Evolutionary conservation across 2,888 invertebrate genomes (phyloP).

Genomic region (Bibio marci): DNA sequence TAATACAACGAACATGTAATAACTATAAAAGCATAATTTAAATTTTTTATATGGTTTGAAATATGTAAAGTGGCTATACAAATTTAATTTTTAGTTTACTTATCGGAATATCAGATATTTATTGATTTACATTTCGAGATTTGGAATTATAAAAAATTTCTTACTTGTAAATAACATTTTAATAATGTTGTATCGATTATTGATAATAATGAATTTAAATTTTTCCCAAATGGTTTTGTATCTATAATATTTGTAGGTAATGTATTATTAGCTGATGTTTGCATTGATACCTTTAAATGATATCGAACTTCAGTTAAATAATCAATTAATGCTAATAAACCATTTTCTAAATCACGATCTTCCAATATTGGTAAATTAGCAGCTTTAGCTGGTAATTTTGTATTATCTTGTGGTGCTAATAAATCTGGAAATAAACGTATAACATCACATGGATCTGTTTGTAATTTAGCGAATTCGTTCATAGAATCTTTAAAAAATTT

Average conservation of each 20-base stretch:
- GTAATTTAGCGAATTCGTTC: conserved; percentile 74
- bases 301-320: conserved; percentile 67
- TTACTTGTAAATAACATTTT: conserved; percentile 88
- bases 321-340: conserved; percentile 71
- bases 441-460: conserved; percentile 89
- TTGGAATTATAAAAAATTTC: too few species aligned
- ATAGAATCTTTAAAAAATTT: conserved; percentile 81
- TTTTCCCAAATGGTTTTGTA: conserved; percentile 13
- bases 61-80: too few species aligned
- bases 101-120: too few species aligned
- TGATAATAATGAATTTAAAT: conserved; percentile 50
- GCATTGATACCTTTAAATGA: conserved; percentile 30
- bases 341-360: conserved; percentile 74
- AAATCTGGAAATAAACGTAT: conserved; percentile 88
- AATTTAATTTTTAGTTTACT: too few species aligned
- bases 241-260: not conserved
- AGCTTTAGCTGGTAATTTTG: conserved; percentile 20
- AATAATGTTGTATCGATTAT: conserved; percentile 93
- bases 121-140: too few species aligned
- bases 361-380: conserved; percentile 34
- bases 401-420: conserved; percentile 22
- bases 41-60: too few species aligned
- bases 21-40: too few species aligned
- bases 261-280: conserved; percentile 12
- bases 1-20: too few species aligned